Evolutionary conservation across 2,888 invertebrate species (phyloP).

Genomic region (Petrophora chlorosata): DNA sequence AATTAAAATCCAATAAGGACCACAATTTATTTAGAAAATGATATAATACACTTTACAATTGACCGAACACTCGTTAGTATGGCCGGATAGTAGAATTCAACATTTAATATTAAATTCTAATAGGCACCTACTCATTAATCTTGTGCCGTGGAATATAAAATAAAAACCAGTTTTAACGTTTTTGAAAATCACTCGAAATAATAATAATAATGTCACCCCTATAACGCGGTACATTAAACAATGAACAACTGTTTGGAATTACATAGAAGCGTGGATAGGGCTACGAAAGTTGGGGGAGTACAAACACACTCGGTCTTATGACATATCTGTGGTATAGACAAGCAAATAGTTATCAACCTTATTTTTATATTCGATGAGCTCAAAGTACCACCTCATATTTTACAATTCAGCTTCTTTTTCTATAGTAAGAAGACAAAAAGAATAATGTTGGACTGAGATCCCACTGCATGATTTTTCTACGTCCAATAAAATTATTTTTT

Average conservation of each 20-base stretch:
- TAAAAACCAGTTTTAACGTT: conserved; percentile 13
- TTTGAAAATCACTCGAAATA: conserved; percentile 3
- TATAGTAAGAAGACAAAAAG: no score
- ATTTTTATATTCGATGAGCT: no score
- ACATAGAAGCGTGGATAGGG: conserved; percentile 10
- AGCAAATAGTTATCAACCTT: no score
- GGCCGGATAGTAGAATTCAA: conserved; percentile 50
- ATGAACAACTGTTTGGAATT: not conserved
- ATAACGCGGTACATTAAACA: conserved; percentile 34
- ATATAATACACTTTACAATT: conserved; percentile 82
- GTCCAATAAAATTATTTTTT: no score
- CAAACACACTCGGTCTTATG: no score
- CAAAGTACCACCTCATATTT: no score
- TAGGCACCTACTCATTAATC: conserved; percentile 24
- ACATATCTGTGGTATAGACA: no score
- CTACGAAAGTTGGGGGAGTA: no score
- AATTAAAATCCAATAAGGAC: conserved; percentile 79
- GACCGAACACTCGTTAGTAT: conserved; percentile 67
- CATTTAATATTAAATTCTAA: conserved; percentile 38
- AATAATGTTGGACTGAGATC: no score
- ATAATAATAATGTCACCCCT: conserved; percentile 33
- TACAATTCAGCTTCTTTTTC: no score
- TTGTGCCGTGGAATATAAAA: conserved; percentile 24
- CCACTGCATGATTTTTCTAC: no score
- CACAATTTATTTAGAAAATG: conserved; percentile 80